phyloP scores from a whole-genome alignment of 2,888 invertebrate genomes.

The Stegana nigrithorax region DNA sequence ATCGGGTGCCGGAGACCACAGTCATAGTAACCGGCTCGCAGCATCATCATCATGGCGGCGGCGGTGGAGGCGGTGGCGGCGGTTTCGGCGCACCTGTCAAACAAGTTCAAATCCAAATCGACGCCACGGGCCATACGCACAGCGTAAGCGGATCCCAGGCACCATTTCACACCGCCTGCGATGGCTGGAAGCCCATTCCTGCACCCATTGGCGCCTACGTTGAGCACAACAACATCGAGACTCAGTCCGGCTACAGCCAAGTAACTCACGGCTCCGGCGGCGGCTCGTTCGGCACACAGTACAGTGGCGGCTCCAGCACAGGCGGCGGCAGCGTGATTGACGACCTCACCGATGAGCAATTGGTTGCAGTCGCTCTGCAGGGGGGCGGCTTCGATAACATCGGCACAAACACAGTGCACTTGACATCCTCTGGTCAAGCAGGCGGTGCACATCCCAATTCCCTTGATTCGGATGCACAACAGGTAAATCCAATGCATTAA shows the following conservation, averaged over 20 bases:
- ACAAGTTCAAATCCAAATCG: constrained; percentile 68
- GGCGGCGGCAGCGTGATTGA: constrained; percentile 43
- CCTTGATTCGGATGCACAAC: constrained; percentile 50
- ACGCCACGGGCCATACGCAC: constrained; percentile 58
- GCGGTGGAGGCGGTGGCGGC: constrained; percentile 11
- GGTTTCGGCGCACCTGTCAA: constrained; percentile 74
- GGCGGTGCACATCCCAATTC: constrained; percentile 48
- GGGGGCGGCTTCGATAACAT: constrained; percentile 39
- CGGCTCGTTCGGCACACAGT: constrained; percentile 34
- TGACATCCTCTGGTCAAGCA: constrained; percentile 42
- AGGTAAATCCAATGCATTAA: constrained; percentile 39
- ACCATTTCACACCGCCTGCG: constrained; percentile 72
- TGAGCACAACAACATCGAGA: constrained; percentile 62
- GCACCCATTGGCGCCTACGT: constrained; percentile 71
- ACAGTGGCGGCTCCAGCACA: constrained; percentile 27
- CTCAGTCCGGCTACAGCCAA: constrained; percentile 62
- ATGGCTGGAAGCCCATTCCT: constrained; percentile 89
- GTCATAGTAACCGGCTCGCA: constrained; percentile 45
- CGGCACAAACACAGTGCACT: constrained; percentile 24
- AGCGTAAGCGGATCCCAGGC: constrained; percentile 59
- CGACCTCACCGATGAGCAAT: constrained; percentile 63
- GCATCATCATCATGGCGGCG: constrained; percentile 36
- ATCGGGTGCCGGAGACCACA: constrained; percentile 50
- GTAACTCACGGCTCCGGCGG: constrained; percentile 43
- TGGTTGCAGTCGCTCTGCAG: constrained; percentile 65